These are phyloP conservation scores for Phataginus tricuspis DNA, from an alignment of 2,797 vertebrate genomes.

Conservation along the genomic window DNA sequence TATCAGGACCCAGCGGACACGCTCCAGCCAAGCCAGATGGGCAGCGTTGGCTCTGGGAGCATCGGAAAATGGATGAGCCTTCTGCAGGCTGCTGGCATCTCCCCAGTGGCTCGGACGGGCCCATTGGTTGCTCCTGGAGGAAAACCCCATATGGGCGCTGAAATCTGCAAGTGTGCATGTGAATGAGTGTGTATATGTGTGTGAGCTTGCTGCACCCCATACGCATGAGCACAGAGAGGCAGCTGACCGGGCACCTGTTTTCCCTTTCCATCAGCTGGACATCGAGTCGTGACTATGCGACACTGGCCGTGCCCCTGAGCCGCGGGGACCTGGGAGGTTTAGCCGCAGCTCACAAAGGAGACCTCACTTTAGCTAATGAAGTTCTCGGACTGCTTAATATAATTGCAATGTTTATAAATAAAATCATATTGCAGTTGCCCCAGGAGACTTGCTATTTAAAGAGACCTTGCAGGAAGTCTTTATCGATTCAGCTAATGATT, in stretches of 20 bases:
- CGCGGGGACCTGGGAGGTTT: accelerated
- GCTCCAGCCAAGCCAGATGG: accelerated
- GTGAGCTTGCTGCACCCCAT: too few species aligned
- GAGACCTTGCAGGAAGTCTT: too few species aligned
- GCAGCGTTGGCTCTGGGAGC: background rate
- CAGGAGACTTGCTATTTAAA: background rate
- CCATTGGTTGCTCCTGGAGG: background rate
- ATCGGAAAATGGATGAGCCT: accelerated
- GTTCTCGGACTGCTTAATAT: accelerated
- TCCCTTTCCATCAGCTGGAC: background rate
- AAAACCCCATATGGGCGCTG: background rate
- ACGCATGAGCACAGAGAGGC: accelerated
- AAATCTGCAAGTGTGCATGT: accelerated
- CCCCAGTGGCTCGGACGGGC: accelerated
- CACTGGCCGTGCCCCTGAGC: background rate
- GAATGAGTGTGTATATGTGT: accelerated
- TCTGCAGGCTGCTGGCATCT: background rate
- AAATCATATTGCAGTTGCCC: background rate
- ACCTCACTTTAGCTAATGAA: accelerated
- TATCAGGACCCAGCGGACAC: background rate
- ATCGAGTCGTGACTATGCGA: accelerated
- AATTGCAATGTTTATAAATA: background rate
- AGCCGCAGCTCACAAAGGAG: accelerated
- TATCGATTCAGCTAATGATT: background rate
- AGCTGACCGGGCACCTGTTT: accelerated